Base-by-base conservation (phyloP, 2,888 invertebrate genomes). In the Melieria crassipennis region DNA sequence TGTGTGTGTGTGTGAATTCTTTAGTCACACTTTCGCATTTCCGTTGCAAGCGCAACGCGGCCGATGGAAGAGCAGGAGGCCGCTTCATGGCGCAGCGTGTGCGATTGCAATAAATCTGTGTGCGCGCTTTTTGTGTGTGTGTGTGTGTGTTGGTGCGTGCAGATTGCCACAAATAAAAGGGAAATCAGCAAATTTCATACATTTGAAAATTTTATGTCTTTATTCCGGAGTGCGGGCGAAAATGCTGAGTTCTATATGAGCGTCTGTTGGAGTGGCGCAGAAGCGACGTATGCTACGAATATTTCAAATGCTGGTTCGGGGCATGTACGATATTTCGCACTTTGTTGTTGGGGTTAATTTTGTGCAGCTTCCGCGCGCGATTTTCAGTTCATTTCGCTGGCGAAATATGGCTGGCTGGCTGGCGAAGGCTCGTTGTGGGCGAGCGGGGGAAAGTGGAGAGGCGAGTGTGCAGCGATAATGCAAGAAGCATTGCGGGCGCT, bases 201-300 rank as follows among this genome's bases (percentile, higher is more conserved):
- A 74, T 71, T 74, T 71, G 71, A 73, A 71, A 73, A 75, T 78
- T 78, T 77, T 75, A 78, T 77, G 75, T 73, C 77, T 78, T 76
- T 75, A 78, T 78, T 78, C 76, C 69, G 62, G 65, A 56, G 73
- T 68, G 71, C 74, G 76, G 30, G 30, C 75, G 75, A 73, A 72
- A 75, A 76, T 77, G 76, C 73, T 71, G 74, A 76, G 77, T 78
- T 75, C 76, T 77, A 74, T 74, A 75, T 76, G 75, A 75, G 70
- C 64, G n/a, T 43, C 30, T 6, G 46, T 11, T 3, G 43, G 30
- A 30, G 2, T 50, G n/a, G 50, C 11, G 62, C 4, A 55, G 16
- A 16, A 5, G 30, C 45, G 30, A 60, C 5, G 60, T 4, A 60
- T 3, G 10, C 4, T 66, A 63, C 11, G 70, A 70, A 72, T 73